A percentile compares a stretch with the other conserved stretches of the same genome.
These are phyloP conservation scores for Cydia splendana DNA, from an alignment of 1,140 invertebrate genomes.

Conservation along the genomic window DNA sequence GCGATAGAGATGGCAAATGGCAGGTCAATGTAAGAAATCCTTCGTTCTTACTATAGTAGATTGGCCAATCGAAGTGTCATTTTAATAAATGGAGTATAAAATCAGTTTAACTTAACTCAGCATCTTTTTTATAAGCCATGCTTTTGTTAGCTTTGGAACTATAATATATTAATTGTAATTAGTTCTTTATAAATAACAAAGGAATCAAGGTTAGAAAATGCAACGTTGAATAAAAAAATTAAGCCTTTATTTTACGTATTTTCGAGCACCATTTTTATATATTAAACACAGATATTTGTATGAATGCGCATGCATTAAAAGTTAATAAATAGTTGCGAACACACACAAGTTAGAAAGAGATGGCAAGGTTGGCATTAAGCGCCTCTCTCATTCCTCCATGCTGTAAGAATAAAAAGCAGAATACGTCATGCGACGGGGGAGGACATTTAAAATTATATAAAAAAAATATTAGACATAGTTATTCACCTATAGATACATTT, in stretches of 20 bases:
- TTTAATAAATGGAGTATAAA: too few relatives aligned
- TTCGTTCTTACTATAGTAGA: too few relatives aligned
- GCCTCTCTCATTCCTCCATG: constrained; percentile 69
- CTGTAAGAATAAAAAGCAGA: constrained; percentile 66
- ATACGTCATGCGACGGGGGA: constrained; percentile 31
- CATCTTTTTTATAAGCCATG: background rate
- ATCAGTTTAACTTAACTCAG: background rate
- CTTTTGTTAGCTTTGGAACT: background rate
- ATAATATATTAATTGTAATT: background rate
- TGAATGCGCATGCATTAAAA: constrained; percentile 37
- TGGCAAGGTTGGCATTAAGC: constrained; percentile 52
- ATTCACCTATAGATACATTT: background rate
- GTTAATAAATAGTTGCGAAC: constrained; percentile 44
- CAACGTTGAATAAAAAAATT: background rate
- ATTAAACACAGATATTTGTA: constrained; percentile 23
- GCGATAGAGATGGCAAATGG: too few relatives aligned
- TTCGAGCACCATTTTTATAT: background rate
- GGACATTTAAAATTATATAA: constrained; percentile 1
- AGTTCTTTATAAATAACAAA: too few relatives aligned
- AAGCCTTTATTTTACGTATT: constrained; percentile 12
- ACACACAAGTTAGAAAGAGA: constrained; percentile 45
- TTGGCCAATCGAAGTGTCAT: too few relatives aligned
- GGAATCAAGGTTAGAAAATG: background rate
- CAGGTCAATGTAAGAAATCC: too few relatives aligned
- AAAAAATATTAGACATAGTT: background rate